These are phyloP conservation scores for Lepetodrilus schrolli DNA, from an alignment of 2,888 invertebrate species.

Conservation along the genomic window DNA sequence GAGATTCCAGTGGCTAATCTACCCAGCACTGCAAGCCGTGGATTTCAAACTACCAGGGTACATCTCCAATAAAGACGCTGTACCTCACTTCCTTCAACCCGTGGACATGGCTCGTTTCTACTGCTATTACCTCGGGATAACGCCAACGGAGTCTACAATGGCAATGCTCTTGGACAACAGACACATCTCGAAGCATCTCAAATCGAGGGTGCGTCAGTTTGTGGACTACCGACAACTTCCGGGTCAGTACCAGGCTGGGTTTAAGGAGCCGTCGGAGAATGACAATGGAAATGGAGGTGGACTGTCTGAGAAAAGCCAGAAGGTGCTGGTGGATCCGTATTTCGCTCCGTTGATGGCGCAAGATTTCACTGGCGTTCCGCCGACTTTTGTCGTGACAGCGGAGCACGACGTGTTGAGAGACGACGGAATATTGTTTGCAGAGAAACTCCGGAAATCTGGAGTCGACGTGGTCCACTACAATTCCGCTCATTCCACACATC, in stretches of 20 bases:
- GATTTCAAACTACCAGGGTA: slow-evolving; percentile 63
- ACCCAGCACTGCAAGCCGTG: slow-evolving; percentile 71
- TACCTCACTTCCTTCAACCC: slow-evolving; percentile 25
- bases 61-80: neutral
- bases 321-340: slow-evolving; percentile 40
- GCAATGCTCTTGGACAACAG: slow-evolving; percentile 36
- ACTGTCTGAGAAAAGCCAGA: slow-evolving; percentile 31
- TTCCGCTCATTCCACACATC: neutral
- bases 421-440: slow-evolving; percentile 70
- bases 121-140: slow-evolving; percentile 34
- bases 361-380: slow-evolving; percentile 59
- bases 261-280: neutral
- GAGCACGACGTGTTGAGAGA: slow-evolving; percentile 73
- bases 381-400: slow-evolving; percentile 66
- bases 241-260: neutral
- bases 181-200: slow-evolving; percentile 41
- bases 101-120: slow-evolving; percentile 32
- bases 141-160: neutral
- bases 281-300: slow-evolving; percentile 7
- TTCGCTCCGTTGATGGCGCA: slow-evolving; percentile 70
- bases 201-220: slow-evolving; percentile 39
- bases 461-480: slow-evolving; percentile 48
- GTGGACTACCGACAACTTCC: slow-evolving; percentile 35
- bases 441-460: slow-evolving; percentile 56
- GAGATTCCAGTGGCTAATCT: slow-evolving; percentile 49